Evolutionary conservation across 2,888 invertebrate species (phyloP).

Genomic region (Linnaemya tessellans): DNA sequence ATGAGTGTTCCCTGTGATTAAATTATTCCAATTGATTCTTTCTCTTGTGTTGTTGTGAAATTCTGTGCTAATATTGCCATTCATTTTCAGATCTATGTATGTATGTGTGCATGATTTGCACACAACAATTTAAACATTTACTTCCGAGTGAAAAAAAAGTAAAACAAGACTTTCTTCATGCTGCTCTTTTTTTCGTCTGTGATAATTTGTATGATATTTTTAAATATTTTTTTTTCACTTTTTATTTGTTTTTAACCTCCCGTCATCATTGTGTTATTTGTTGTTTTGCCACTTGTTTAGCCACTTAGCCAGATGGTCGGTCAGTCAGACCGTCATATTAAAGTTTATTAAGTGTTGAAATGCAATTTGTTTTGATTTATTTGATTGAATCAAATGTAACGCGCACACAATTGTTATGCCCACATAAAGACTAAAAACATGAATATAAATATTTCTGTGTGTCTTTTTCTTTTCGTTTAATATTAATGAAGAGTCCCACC

Average conservation of each 20-base stretch:
- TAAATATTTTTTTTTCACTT: not conserved
- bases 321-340: constrained; percentile 39
- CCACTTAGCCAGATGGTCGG: constrained; percentile 13
- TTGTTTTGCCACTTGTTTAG: constrained; percentile 9
- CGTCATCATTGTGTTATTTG: constrained; percentile 17
- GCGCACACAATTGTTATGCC: constrained; percentile 15
- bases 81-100: not conserved
- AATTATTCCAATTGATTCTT: constrained; percentile 30
- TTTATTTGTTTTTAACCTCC: constrained; percentile 37
- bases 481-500: not conserved
- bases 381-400: constrained; percentile 78
- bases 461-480: not conserved
- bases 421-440: constrained; percentile 12
- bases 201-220: constrained; percentile 11
- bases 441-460: constrained; percentile 15
- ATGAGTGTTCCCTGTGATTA: not conserved
- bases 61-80: not conserved
- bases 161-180: constrained; percentile 25
- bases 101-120: too few species aligned
- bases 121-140: constrained; percentile 45
- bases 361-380: constrained; percentile 78
- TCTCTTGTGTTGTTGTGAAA: not conserved
- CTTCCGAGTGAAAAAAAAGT: constrained; percentile 51
- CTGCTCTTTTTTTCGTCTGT: constrained; percentile 14
- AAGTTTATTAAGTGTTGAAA: constrained; percentile 65